These are phyloP conservation scores for Turdus rufiventris DNA, from an alignment of 2,113 vertebrate species.

Conservation along the genomic window DNA sequence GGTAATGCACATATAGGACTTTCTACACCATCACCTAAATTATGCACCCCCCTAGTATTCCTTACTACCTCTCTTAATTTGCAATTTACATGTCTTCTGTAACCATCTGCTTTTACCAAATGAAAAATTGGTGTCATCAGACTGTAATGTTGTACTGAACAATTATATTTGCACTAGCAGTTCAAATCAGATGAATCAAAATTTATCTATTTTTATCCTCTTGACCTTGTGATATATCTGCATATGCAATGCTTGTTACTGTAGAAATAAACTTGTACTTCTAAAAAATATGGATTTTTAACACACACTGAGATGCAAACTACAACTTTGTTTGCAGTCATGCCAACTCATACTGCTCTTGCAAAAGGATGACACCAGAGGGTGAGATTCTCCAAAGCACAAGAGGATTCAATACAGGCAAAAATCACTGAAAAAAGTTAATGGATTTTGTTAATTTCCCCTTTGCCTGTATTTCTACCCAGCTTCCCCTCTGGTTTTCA, in stretches of 20 bases:
- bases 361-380: neutral
- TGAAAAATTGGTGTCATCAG: neutral
- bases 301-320: neutral
- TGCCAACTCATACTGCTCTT: neutral
- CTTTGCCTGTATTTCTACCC: neutral
- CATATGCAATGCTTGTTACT: neutral
- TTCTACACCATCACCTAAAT: neutral
- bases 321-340: neutral
- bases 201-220: neutral
- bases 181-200: neutral
- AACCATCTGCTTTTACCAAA: neutral
- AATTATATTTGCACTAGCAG: neutral
- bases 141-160: neutral
- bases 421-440: neutral
- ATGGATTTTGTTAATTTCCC: slow-evolving; percentile 36
- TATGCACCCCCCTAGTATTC: neutral
- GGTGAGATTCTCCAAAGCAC: neutral
- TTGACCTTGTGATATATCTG: neutral
- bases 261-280: neutral
- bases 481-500: neutral
- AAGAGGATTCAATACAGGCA: neutral
- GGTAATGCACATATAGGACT: neutral
- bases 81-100: neutral
- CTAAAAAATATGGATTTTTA: neutral
- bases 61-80: neutral